A percentile compares a stretch with the other conserved stretches of the same genome.
These are phyloP conservation scores for Leptura quadrifasciata DNA, from an alignment of 2,888 invertebrate species.

Conservation along the genomic window DNA sequence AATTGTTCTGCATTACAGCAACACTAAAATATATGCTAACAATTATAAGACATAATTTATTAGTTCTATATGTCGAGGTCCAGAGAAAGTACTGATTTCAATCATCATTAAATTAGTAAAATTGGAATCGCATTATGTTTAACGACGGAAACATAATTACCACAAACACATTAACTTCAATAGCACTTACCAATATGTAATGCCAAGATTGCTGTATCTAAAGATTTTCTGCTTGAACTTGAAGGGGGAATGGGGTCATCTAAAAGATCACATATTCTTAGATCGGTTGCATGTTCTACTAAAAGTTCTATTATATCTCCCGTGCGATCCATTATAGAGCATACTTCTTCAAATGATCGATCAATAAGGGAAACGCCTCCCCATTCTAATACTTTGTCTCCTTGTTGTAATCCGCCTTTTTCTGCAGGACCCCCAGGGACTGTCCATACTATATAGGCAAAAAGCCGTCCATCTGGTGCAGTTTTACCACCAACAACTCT, in stretches of 20 bases:
- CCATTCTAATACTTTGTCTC: constrained; percentile 95
- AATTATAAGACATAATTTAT: too few relatives aligned
- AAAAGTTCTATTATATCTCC: constrained; percentile 91
- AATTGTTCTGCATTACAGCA: too few relatives aligned
- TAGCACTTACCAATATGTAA: constrained; percentile 78
- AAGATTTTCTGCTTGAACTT: constrained; percentile 70
- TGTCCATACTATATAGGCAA: constrained; percentile 94
- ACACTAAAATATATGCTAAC: too few relatives aligned
- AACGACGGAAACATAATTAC: constrained; percentile 14
- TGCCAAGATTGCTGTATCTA: constrained; percentile 74
- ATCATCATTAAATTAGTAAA: neutral
- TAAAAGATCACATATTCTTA: constrained; percentile 81
- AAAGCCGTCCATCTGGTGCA: constrained; percentile 88
- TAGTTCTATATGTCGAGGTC: too few relatives aligned
- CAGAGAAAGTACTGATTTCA: neutral
- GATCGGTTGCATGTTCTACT: constrained; percentile 88
- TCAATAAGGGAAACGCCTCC: constrained; percentile 91
- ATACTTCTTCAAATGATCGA: constrained; percentile 96
- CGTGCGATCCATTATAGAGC: constrained; percentile 73
- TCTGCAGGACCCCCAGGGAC: constrained; percentile 94
- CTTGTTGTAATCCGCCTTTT: constrained; percentile 90
- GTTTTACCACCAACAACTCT: constrained; percentile 95
- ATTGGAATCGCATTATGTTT: neutral
- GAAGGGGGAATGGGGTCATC: constrained; percentile 79
- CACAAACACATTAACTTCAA: neutral